Evolutionary conservation across 2,113 vertebrate species (phyloP).

Genomic region (Gymnogyps californianus): DNA sequence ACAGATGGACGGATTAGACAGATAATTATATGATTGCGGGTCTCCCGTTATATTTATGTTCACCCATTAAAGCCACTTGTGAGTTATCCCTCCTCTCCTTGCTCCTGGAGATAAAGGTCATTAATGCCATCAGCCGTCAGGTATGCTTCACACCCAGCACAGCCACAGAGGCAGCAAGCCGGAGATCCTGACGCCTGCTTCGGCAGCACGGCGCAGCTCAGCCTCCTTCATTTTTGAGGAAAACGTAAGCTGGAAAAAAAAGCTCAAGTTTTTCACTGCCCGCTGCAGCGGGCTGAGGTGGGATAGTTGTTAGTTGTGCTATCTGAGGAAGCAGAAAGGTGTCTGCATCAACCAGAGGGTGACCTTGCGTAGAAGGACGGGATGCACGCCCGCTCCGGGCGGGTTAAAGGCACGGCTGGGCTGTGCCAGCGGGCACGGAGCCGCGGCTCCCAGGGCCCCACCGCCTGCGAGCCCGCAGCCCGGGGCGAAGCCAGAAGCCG

Average conservation of each 20-base stretch:
- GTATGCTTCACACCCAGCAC: neutral
- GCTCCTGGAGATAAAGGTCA: neutral
- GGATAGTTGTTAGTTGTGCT: neutral
- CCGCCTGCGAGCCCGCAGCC: neutral
- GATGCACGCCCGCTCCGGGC: accelerated
- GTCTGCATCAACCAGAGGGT: neutral
- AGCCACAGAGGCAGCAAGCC: neutral
- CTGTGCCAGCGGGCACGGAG: accelerated
- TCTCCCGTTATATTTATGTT: neutral
- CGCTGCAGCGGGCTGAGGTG: neutral
- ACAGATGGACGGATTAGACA: neutral
- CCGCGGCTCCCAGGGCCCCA: accelerated
- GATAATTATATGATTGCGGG: neutral
- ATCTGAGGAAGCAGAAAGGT: neutral
- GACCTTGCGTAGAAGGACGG: neutral
- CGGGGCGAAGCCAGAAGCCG: neutral
- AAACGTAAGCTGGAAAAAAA: neutral
- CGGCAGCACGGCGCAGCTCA: accelerated
- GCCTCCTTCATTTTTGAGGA: neutral
- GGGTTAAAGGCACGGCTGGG: neutral
- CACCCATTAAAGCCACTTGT: slow-evolving; percentile 3
- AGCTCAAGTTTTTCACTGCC: neutral
- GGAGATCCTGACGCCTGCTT: neutral
- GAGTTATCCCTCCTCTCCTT: neutral
- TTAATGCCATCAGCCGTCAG: neutral